Conservation (phyloP, 2,113 vertebrate genomes). For the Puffinus mauretanicus region DNA sequence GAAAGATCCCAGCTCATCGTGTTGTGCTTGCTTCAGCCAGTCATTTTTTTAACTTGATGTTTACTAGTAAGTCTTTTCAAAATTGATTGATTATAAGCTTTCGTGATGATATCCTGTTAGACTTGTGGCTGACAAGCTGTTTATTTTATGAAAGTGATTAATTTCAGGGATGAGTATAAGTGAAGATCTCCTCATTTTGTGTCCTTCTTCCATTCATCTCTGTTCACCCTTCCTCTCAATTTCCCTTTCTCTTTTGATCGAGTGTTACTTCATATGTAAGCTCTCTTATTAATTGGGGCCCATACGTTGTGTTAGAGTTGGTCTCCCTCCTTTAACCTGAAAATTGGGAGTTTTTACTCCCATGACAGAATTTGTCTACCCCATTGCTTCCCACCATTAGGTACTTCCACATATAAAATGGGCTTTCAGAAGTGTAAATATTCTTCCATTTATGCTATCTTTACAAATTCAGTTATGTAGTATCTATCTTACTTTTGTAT, state of each 20-base stretch:
- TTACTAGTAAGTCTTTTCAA: slow-evolving; percentile 86
- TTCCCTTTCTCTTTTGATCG: not conserved
- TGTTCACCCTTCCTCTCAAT: not conserved
- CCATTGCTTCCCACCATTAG: not conserved
- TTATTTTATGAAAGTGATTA: not conserved
- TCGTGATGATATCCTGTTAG: not conserved
- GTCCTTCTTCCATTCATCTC: not conserved
- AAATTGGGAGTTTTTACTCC: not conserved
- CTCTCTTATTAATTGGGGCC: not conserved
- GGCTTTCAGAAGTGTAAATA: not conserved
- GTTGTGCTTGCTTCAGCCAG: slow-evolving; percentile 94
- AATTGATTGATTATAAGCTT: not conserved
- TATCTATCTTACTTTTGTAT: not conserved
- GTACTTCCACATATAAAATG: not conserved
- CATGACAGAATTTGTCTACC: not conserved
- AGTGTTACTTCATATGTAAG: not conserved
- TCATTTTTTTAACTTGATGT: slow-evolving; percentile 98
- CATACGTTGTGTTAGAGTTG: not conserved
- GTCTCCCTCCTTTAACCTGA: not conserved
- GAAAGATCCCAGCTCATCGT: slow-evolving; percentile 91
- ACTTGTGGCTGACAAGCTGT: not conserved
- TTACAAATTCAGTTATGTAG: not conserved
- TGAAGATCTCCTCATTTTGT: not conserved
- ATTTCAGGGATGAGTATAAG: not conserved
- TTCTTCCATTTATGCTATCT: not conserved